Evolutionary conservation across 1,140 invertebrate species (phyloP).

Genomic region (Alviniconcha marisindica): DNA sequence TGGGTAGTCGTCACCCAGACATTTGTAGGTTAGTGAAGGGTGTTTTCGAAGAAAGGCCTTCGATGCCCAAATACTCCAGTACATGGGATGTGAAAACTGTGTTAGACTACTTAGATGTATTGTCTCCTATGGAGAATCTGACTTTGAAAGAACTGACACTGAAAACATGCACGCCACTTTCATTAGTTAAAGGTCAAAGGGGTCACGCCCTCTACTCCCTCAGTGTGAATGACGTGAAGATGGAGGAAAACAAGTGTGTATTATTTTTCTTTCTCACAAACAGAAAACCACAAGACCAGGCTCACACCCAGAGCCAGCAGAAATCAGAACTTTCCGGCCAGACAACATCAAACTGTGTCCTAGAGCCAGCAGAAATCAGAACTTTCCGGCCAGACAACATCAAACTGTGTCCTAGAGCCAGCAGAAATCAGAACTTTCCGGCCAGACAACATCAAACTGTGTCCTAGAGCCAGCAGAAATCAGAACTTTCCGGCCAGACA

Average conservation of each 20-base stretch:
- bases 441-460: too few species aligned
- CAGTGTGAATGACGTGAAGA: conserved; percentile 7
- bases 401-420: too few species aligned
- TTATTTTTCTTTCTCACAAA: neutral
- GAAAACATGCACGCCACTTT: conserved; percentile 40
- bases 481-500: too few species aligned
- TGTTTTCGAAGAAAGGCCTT: conserved; percentile 43
- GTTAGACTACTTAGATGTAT: conserved; percentile 30
- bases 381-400: too few species aligned
- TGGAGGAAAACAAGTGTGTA: neutral
- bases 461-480: too few species aligned
- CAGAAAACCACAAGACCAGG: neutral
- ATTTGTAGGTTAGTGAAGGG: conserved; percentile 40
- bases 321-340: neutral
- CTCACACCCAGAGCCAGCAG: neutral
- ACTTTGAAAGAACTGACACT: conserved; percentile 38
- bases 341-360: too few species aligned
- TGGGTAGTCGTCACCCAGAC: conserved; percentile 30
- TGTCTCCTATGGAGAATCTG: neutral
- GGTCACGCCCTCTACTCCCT: conserved; percentile 26
- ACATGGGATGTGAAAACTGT: conserved; percentile 45
- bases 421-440: too few species aligned
- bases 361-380: too few species aligned
- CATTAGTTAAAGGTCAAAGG: conserved; percentile 24
- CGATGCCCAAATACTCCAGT: conserved; percentile 33